A percentile compares a stretch with the other conserved stretches of the same genome.
Evolutionary conservation across 1,140 invertebrate genomes (phyloP).

Genomic region (Cydia splendana): DNA sequence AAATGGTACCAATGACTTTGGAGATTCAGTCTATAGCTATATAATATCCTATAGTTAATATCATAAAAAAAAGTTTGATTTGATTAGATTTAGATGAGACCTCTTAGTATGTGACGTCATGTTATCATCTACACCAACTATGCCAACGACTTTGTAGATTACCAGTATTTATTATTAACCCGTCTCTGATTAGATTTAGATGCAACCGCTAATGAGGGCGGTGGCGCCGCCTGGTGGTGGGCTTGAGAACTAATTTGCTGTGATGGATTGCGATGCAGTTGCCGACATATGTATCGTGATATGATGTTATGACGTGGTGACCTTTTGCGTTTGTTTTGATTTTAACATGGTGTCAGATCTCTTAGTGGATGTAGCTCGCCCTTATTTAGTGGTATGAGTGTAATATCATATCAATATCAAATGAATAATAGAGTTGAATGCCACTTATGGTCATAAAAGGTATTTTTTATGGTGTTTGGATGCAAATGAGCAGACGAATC

Average conservation of each 20-base stretch:
- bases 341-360: background rate
- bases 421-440: background rate
- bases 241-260: conserved; percentile 69
- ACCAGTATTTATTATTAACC: background rate
- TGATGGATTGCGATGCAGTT: conserved; percentile 64
- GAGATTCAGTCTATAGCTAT: no score
- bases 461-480: no score
- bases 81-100: no score
- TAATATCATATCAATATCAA: background rate
- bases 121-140: background rate
- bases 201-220: conserved; percentile 73
- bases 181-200: conserved; percentile 44
- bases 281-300: conserved; percentile 34
- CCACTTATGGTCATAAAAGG: no score
- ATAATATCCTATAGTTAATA: no score
- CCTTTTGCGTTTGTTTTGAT: conserved; percentile 41
- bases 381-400: background rate
- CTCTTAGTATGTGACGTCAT: background rate
- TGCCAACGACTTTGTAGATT: background rate
- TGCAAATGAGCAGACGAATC: no score
- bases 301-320: conserved; percentile 39
- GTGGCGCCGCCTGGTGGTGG: conserved; percentile 68
- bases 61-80: no score
- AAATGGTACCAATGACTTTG: no score
- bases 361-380: no score